Evolutionary conservation across 2,797 vertebrate species (phyloP).

Genomic region (Lepidocolaptes lacrymiger): DNA sequence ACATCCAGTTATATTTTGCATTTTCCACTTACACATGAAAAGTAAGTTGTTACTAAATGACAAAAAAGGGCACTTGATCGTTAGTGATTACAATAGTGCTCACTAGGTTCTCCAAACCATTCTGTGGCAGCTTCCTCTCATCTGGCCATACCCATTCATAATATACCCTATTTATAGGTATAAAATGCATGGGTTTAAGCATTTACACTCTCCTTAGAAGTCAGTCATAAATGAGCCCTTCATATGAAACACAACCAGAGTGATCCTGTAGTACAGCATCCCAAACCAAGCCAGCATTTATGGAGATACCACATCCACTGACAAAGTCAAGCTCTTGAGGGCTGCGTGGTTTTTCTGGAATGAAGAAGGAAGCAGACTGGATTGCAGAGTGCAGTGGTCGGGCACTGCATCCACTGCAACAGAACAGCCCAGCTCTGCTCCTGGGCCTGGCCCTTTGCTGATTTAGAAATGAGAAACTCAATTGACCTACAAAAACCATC

Average conservation of each 20-base stretch:
- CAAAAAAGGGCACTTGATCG: not conserved
- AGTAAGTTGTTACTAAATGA: not conserved
- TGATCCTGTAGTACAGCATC: not conserved
- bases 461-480: not conserved
- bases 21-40: not conserved
- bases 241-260: not conserved
- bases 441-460: not conserved
- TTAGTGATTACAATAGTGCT: not conserved
- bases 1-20: not conserved
- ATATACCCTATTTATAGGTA: not conserved
- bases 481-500: not conserved
- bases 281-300: not conserved
- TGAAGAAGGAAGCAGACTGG: not conserved
- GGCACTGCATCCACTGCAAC: not conserved
- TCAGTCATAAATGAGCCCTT: not conserved
- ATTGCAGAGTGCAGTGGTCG: fast-evolving
- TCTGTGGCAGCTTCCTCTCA: not conserved
- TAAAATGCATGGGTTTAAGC: not conserved
- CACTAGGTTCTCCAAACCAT: not conserved
- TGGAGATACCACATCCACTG: not conserved
- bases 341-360: not conserved
- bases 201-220: not conserved
- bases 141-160: not conserved
- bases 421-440: not conserved
- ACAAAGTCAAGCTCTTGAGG: not conserved